These are phyloP conservation scores for Rhagoletis zephyria DNA, from an alignment of 1,140 invertebrate genomes.

Conservation along the genomic window DNA sequence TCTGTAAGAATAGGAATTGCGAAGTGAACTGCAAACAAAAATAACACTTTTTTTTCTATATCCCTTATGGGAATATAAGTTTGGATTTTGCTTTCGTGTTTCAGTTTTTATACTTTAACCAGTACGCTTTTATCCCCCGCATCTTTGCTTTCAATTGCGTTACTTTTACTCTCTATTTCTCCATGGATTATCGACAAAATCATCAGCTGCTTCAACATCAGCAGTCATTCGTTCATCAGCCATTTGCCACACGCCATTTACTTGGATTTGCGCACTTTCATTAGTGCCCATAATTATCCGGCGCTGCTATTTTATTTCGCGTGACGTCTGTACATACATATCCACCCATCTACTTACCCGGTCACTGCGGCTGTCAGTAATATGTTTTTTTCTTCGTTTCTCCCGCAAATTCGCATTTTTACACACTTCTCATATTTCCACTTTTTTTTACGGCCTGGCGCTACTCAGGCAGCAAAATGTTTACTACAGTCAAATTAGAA, in stretches of 20 bases:
- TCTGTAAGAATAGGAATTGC: too few relatives aligned
- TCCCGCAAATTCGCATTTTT: neutral
- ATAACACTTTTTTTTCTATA: too few relatives aligned
- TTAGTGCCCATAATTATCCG: neutral
- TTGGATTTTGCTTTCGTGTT: neutral
- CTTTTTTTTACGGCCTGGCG: neutral
- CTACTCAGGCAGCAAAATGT: too few relatives aligned
- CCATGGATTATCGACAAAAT: neutral
- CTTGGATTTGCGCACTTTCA: neutral
- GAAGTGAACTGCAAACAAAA: too few relatives aligned
- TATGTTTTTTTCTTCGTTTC: neutral
- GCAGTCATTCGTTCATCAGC: constrained; percentile 15
- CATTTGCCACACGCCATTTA: neutral
- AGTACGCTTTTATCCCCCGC: neutral
- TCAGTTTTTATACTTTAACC: neutral
- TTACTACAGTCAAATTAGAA: too few relatives aligned
- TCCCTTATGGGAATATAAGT: too few relatives aligned
- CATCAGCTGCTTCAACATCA: neutral
- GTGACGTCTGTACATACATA: neutral
- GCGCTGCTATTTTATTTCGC: neutral
- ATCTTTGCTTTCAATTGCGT: neutral
- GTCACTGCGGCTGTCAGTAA: constrained; percentile 4
- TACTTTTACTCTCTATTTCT: neutral
- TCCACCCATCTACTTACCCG: neutral
- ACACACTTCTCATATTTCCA: neutral